A percentile compares a stretch with the other conserved stretches of the same genome.
Evolutionary conservation across 2,888 invertebrate species (phyloP).

Genomic region (Exocentrus adspersus): DNA sequence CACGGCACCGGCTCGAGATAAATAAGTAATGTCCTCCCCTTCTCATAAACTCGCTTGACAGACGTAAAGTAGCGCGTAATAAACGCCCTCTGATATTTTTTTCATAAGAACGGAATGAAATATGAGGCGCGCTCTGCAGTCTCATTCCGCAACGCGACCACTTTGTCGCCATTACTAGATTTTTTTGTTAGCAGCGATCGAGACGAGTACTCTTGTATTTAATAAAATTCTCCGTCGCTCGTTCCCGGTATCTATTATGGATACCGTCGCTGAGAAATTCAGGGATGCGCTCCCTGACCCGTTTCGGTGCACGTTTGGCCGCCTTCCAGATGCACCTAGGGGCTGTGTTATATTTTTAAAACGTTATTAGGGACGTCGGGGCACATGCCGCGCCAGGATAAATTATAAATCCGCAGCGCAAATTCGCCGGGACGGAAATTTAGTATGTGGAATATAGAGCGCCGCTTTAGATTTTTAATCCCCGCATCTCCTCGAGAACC

Average conservation of each 20-base stretch:
- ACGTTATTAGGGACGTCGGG: conserved; percentile 1
- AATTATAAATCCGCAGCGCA: not conserved
- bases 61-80: conserved; percentile 3
- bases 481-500: too few species aligned
- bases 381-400: not conserved
- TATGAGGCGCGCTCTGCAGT: too few species aligned
- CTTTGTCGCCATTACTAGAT: too few species aligned
- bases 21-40: not conserved
- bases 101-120: conserved; percentile 4
- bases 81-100: conserved; percentile 3
- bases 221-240: conserved; percentile 10
- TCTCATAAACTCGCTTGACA: conserved; percentile 9
- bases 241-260: conserved; percentile 22
- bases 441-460: too few species aligned
- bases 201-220: too few species aligned
- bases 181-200: too few species aligned
- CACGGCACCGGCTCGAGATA: not conserved
- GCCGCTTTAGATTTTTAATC: too few species aligned
- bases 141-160: too few species aligned
- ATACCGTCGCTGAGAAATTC: conserved; percentile 8
- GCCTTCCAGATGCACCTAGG: conserved; percentile 9
- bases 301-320: conserved; percentile 14
- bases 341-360: conserved; percentile 7
- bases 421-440: not conserved
- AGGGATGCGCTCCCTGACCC: conserved; percentile 5